These are phyloP conservation scores for Ellobius talpinus DNA, from an alignment of 2,113 vertebrate genomes.

Conservation along the genomic window DNA sequence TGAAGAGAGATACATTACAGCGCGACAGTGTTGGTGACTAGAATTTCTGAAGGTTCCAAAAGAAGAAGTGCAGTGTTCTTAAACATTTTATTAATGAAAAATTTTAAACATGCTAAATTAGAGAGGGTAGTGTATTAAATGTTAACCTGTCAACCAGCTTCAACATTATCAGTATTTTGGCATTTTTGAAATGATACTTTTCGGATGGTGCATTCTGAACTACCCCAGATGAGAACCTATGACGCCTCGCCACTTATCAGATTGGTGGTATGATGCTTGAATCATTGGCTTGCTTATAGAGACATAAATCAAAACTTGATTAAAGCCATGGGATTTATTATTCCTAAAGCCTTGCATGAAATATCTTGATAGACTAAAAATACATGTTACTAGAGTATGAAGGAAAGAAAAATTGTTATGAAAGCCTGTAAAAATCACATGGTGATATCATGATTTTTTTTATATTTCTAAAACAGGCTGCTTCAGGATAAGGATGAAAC, in stretches of 20 bases:
- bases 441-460: neutral
- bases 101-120: neutral
- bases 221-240: neutral
- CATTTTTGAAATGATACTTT: neutral
- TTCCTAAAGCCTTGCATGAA: neutral
- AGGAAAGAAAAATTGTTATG: neutral
- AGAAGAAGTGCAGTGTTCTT: neutral
- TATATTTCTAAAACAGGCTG: conserved; percentile 25
- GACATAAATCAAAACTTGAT: conserved; percentile 12
- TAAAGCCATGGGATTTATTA: neutral
- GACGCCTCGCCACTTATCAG: neutral
- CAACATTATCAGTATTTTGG: neutral
- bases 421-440: neutral
- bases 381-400: neutral
- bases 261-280: neutral
- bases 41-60: neutral
- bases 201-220: neutral
- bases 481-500: neutral
- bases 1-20: neutral
- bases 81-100: conserved; percentile 8
- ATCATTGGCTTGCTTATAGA: neutral
- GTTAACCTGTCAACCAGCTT: neutral
- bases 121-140: neutral
- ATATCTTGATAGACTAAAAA: neutral
- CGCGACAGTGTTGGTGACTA: neutral